Base-by-base conservation (phyloP, 2,113 vertebrate genomes). In the Balaeniceps rex region DNA sequence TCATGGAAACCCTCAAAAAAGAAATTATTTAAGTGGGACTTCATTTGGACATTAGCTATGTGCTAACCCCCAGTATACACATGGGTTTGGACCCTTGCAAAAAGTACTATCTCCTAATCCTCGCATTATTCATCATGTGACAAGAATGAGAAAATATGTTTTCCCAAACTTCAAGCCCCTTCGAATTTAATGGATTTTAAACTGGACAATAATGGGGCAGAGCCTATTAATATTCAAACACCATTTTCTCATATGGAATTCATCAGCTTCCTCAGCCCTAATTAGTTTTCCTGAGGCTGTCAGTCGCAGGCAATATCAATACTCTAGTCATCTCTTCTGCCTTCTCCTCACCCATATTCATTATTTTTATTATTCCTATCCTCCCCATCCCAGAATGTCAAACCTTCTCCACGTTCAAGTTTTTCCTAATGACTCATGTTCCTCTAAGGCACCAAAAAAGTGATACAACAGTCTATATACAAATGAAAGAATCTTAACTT, bases 91-190 rank as follows among this genome's bases (percentile, higher is more conserved):
- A 66, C 42, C n/a, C 33, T 63, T 91, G 42, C 29, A 88, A 51
- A 90, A 91, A 91, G 40, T 31, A 29, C 21, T 51, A 2, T 44
- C 47, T 95, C 81, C 55, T 79, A 90, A 83, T 86, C 21, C 74
- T 86, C 52, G 52, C 60, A 52, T 92, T 92, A 75, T 69, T 64
- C 61, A 60, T 94, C 44, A 47, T 44, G 70, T 76, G 75, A 82
- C 36, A 76, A 95, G 89, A 85, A 78, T 63, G 74, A 81, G 51
- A 83, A 77, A 92, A 93, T 23, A 7, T 77, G 33, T 88, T 93
- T 97, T 92, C 71, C 82, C 84, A 94, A 95, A 97, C 77, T 83
- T 95, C 92, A 95, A 91, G 86, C 57, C 93, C 69, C 60, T 92
- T 88, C 78, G 84, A 66, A 88, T 85, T 65, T 75, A 87, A 78